Evolutionary conservation across 2,888 invertebrate genomes (phyloP).

Genomic region (Lobophora halterata): DNA sequence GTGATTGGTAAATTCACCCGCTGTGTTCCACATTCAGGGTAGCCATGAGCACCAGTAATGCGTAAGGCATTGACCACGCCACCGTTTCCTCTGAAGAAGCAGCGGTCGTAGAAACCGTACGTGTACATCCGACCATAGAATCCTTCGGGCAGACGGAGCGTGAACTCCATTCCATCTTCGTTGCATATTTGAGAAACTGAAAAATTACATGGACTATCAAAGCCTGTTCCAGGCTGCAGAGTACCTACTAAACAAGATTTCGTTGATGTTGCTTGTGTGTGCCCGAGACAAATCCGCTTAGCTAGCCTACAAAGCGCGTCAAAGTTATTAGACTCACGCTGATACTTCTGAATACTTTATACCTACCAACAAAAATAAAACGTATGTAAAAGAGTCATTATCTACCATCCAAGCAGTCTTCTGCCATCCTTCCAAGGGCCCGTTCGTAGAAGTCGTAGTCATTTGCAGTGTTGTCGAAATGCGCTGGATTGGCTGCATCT

Average conservation of each 20-base stretch:
- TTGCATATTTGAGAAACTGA: conserved; percentile 94
- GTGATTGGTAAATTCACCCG: no score
- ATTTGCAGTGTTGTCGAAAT: conserved; percentile 90
- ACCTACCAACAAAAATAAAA: no score
- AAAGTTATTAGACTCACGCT: no score
- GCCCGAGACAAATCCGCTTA: no score
- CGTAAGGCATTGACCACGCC: conserved; percentile 90
- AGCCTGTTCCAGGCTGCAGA: no score
- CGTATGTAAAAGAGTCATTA: no score
- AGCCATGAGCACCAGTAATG: conserved; percentile 94
- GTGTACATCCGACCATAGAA: conserved; percentile 95
- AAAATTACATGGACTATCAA: no score
- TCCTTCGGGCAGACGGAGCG: conserved; percentile 91
- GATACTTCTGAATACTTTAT: no score
- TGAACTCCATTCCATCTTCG: conserved; percentile 97
- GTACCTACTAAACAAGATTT: no score
- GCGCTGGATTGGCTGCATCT: conserved; percentile 91
- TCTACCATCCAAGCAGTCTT: conserved; percentile 93
- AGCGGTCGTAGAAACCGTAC: conserved; percentile 93
- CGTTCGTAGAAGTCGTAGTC: conserved; percentile 92
- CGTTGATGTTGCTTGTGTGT: no score
- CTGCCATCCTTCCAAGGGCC: conserved; percentile 85
- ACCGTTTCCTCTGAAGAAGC: conserved; percentile 95
- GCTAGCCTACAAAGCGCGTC: no score
- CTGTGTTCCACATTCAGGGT: conserved; percentile 95